These are phyloP conservation scores for Chalcosyrphus nemorum DNA, from an alignment of 2,888 invertebrate species.

Conservation along the genomic window DNA sequence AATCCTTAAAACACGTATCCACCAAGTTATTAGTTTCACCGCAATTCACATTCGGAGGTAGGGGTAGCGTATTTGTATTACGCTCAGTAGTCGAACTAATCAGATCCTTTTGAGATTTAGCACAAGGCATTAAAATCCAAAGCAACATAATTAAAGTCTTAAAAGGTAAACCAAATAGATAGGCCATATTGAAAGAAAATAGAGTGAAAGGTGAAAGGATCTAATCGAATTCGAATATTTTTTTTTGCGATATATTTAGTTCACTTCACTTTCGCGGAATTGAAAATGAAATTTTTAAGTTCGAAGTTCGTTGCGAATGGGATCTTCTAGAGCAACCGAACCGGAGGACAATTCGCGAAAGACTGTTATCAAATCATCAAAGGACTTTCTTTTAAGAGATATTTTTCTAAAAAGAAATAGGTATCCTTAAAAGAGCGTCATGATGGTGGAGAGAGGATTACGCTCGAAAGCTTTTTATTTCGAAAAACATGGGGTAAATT, in stretches of 20 bases:
- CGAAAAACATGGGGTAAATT: not conserved
- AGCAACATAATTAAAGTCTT: constrained; percentile 17
- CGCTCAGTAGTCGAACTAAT: constrained; percentile 12
- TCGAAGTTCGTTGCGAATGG: not conserved
- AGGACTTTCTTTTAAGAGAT: not conserved
- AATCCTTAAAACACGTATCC: constrained; percentile 80
- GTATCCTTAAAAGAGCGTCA: not conserved
- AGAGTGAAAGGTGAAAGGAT: not conserved
- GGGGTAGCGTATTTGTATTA: not conserved
- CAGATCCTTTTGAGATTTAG: constrained; percentile 22
- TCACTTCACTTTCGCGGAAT: constrained; percentile 1
- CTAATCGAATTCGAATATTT: not conserved
- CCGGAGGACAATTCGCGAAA: constrained; percentile 1
- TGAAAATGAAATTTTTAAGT: not conserved
- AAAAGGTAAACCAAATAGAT: not conserved
- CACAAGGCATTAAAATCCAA: constrained; percentile 25
- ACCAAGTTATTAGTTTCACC: constrained; percentile 79
- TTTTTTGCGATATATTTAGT: not conserved
- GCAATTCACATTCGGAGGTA: constrained; percentile 74
- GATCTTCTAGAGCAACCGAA: not conserved
- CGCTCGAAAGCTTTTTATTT: not conserved
- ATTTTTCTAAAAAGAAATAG: not conserved
- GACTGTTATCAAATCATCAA: constrained; percentile 24
- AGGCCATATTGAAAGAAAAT: constrained; percentile 2
- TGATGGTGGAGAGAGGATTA: not conserved